Evolutionary conservation across 2,113 vertebrate species (phyloP).

Genomic region (Alethe diademata): DNA sequence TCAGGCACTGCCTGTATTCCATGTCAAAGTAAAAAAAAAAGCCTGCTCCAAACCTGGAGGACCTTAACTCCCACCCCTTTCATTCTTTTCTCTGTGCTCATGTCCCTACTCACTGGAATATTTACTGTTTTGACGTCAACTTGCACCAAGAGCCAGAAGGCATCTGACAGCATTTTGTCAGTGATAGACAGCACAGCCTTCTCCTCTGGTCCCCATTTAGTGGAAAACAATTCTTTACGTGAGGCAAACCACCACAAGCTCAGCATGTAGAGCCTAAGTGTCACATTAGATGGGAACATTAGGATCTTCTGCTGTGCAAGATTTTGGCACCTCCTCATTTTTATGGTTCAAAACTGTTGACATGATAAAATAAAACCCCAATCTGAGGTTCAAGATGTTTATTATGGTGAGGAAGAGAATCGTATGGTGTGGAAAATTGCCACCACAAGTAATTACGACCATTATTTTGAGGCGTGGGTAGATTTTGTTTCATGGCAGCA

Average conservation of each 20-base stretch:
- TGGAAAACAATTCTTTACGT: background rate
- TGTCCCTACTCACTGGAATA: background rate
- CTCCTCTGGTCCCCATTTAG: background rate
- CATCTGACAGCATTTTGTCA: background rate
- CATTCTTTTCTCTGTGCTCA: background rate
- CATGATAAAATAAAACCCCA: slow-evolving; percentile 11
- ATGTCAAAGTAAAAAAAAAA: background rate
- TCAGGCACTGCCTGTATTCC: background rate
- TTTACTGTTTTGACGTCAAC: background rate
- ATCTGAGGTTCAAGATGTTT: background rate
- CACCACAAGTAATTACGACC: background rate
- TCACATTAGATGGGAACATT: background rate
- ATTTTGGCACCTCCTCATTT: background rate
- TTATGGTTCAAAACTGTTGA: background rate
- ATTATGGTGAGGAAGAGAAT: background rate
- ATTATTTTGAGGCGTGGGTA: background rate
- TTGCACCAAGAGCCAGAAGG: background rate
- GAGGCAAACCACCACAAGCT: background rate
- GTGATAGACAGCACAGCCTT: background rate
- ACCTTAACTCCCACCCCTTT: background rate
- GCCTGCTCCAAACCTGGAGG: background rate
- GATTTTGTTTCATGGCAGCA: background rate
- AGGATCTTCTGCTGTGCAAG: background rate
- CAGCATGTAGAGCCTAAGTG: background rate
- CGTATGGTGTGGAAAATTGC: background rate